A percentile compares a stretch with the other conserved stretches of the same genome.
These are phyloP conservation scores for Nomia melanderi DNA, from an alignment of 1,140 invertebrate genomes.

Conservation along the genomic window DNA sequence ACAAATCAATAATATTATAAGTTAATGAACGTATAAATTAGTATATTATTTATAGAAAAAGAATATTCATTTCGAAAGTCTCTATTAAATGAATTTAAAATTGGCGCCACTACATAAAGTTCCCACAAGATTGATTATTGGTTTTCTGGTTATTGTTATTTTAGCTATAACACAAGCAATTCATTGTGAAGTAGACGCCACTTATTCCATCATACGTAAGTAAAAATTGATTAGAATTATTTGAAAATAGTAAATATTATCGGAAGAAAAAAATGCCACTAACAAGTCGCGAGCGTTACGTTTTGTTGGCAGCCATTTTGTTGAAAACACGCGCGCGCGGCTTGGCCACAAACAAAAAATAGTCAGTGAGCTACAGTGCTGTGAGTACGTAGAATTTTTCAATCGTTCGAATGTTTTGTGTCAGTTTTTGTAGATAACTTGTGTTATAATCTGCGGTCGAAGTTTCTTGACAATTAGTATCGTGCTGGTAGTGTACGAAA, in stretches of 20 bases:
- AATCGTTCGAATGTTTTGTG: background rate
- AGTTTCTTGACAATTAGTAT: background rate
- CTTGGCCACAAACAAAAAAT: conserved; percentile 45
- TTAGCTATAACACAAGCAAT: too few relatives aligned
- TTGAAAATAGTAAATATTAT: background rate
- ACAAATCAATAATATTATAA: background rate
- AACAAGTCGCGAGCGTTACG: conserved; percentile 7
- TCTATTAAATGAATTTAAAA: background rate
- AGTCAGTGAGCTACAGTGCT: conserved; percentile 22
- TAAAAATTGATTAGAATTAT: background rate
- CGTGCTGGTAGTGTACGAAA: background rate
- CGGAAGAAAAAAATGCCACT: background rate
- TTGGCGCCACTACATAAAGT: conserved; percentile 1
- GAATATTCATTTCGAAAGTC: too few relatives aligned
- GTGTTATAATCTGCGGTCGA: background rate
- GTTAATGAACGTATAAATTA: too few relatives aligned
- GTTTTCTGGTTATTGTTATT: background rate
- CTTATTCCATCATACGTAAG: too few relatives aligned
- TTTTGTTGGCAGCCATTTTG: conserved; percentile 33
- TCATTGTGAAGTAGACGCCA: background rate
- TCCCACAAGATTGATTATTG: conserved; percentile 12
- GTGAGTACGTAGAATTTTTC: conserved; percentile 37
- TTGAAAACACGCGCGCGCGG: conserved; percentile 36
- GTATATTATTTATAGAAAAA: too few relatives aligned
- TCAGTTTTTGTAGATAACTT: background rate